Conservation (phyloP, 2,888 invertebrate species). For the Furcula furcula region DNA sequence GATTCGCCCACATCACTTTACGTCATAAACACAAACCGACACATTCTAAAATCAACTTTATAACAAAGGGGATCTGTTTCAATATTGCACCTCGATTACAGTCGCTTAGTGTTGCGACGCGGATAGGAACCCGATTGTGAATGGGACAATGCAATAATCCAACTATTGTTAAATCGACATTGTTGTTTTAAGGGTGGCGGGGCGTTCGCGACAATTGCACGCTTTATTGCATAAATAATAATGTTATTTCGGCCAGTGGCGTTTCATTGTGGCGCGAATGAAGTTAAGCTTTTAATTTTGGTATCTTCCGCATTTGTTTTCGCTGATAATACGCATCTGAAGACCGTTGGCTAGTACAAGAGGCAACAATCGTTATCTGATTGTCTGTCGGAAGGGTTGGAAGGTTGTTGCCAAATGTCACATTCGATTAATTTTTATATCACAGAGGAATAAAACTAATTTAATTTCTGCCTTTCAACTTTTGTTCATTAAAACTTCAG, state of each 20-base stretch:
- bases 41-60: constrained; percentile 30
- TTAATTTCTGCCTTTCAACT: no score
- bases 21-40: constrained; percentile 36
- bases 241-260: constrained; percentile 72
- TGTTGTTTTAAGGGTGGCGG: constrained; percentile 81
- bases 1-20: constrained; percentile 46
- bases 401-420: constrained; percentile 14
- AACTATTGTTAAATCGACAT: constrained; percentile 79
- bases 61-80: constrained; percentile 3
- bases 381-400: constrained; percentile 2
- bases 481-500: no score
- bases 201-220: constrained; percentile 73
- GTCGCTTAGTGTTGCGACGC: constrained; percentile 51
- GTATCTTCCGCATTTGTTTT: constrained; percentile 28
- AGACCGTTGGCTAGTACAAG: constrained; percentile 10
- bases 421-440: no score
- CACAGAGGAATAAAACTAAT: no score
- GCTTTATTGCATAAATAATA: constrained; percentile 82
- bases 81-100: constrained; percentile 11
- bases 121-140: constrained; percentile 69
- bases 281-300: constrained; percentile 24
- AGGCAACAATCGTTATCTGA: constrained; percentile 8
- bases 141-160: constrained; percentile 82
- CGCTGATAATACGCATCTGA: constrained; percentile 18
- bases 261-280: constrained; percentile 52